Percentiles rank a stretch among this genome's conserved stretches.
Evolutionary conservation across 2,113 vertebrate genomes (phyloP).

Genomic region (Reinhardtius hippoglossoides): DNA sequence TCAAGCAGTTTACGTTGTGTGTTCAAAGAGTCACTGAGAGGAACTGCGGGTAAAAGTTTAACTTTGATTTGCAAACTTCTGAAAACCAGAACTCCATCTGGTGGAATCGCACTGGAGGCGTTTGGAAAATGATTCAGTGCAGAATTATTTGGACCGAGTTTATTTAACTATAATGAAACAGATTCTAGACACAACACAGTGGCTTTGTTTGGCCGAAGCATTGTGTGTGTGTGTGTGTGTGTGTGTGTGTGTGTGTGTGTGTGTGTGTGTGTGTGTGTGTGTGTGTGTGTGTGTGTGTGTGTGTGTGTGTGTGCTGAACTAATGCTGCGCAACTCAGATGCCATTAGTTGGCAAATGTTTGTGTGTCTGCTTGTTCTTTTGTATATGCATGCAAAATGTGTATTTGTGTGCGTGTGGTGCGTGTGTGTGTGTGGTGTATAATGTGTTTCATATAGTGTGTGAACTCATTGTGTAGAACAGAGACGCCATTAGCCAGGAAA

Average conservation of each 20-base stretch:
- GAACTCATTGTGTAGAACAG: constrained; percentile 33
- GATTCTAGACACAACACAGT: background rate
- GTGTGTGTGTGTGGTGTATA: background rate
- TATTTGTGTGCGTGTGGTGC: background rate
- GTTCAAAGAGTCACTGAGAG: no score
- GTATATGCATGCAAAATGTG: constrained; percentile 8
- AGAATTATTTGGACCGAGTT: background rate
- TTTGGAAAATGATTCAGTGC: background rate
- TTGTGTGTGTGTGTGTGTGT: background rate
- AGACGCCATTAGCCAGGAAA: constrained; percentile 68
- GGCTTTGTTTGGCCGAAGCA: background rate
- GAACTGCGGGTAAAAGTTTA: no score
- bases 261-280: no score
- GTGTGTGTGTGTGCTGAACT: background rate
- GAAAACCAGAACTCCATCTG: background rate
- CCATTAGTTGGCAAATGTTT: constrained; percentile 35
- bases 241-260: background rate
- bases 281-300: background rate
- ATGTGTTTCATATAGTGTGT: constrained; percentile 23
- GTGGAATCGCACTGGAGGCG: background rate
- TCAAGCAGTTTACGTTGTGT: no score
- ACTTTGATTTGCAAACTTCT: no score
- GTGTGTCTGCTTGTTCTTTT: constrained; percentile 12
- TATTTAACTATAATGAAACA: background rate
- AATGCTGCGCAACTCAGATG: background rate